These are phyloP conservation scores for Ceramica pisi DNA, from an alignment of 2,888 invertebrate species.

Conservation along the genomic window DNA sequence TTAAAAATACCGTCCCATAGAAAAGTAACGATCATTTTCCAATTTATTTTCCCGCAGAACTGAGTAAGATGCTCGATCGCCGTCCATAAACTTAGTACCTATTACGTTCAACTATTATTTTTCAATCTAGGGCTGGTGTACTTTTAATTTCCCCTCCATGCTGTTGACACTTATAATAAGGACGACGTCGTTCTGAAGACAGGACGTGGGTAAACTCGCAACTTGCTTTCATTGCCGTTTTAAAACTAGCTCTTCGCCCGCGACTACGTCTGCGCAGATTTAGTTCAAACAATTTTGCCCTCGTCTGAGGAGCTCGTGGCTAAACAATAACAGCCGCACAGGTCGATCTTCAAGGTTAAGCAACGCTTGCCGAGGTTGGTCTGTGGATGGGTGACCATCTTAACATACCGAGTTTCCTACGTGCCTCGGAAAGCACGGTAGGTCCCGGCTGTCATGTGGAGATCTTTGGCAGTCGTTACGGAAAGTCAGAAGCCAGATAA, in stretches of 20 bases:
- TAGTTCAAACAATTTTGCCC: too few relatives aligned
- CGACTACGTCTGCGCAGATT: too few relatives aligned
- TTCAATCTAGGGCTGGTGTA: constrained; percentile 49
- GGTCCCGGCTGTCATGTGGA: too few relatives aligned
- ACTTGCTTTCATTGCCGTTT: neutral
- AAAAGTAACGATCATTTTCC: constrained; percentile 1
- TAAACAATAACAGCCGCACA: too few relatives aligned
- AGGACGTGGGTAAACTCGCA: constrained; percentile 32
- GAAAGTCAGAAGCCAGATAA: too few relatives aligned
- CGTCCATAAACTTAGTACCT: neutral
- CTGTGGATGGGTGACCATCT: too few relatives aligned
- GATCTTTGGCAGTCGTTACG: too few relatives aligned
- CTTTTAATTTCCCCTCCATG: constrained; percentile 47
- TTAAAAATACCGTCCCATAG: neutral
- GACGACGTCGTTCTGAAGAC: constrained; percentile 23
- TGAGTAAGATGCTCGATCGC: neutral
- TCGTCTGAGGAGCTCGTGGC: too few relatives aligned
- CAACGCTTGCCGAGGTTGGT: too few relatives aligned
- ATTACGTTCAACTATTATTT: constrained; percentile 48
- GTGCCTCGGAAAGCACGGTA: too few relatives aligned
- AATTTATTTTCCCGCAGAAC: constrained; percentile 1
- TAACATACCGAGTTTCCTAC: too few relatives aligned
- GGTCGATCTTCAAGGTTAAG: too few relatives aligned
- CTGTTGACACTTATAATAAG: constrained; percentile 47
- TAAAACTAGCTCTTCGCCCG: neutral